phyloP scores from a whole-genome alignment of 2,113 vertebrate genomes.

The Artemisiospiza belli region DNA sequence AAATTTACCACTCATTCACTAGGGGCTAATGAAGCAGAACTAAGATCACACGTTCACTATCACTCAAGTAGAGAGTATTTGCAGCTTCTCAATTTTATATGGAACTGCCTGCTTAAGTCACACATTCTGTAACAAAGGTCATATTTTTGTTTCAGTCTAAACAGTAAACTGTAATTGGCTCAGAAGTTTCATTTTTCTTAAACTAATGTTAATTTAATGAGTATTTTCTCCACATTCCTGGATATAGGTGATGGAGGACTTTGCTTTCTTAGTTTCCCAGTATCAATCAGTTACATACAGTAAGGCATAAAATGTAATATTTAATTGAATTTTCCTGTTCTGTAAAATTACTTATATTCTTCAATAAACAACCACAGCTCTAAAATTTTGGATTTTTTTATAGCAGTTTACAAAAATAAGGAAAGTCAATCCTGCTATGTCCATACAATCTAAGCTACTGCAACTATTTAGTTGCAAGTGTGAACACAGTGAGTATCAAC shows the following conservation, averaged over 20 bases:
- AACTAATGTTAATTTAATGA: slow-evolving; percentile 82
- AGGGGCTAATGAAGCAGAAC: slow-evolving; percentile 77
- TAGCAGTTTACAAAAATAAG: slow-evolving; percentile 28
- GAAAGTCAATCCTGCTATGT: neutral
- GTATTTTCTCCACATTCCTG: slow-evolving; percentile 66
- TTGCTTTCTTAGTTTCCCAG: neutral
- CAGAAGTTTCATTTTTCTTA: slow-evolving; percentile 76
- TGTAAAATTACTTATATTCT: slow-evolving; percentile 31
- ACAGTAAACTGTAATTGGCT: slow-evolving; percentile 74
- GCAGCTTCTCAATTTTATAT: slow-evolving; percentile 67
- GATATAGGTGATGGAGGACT: slow-evolving; percentile 59
- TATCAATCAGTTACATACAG: slow-evolving; percentile 68
- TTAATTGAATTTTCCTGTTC: slow-evolving; percentile 53
- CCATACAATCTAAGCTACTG: neutral
- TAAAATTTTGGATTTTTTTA: neutral
- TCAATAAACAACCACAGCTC: slow-evolving; percentile 21
- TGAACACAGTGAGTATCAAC: neutral
- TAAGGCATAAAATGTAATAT: neutral
- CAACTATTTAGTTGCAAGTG: neutral
- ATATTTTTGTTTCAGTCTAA: slow-evolving; percentile 56
- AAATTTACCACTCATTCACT: slow-evolving; percentile 75
- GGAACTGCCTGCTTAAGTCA: slow-evolving; percentile 54
- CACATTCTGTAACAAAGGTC: slow-evolving; percentile 54
- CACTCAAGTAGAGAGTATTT: slow-evolving; percentile 54
- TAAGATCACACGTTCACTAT: slow-evolving; percentile 67